A percentile compares a stretch with the other conserved stretches of the same genome.
Evolutionary conservation across 2,113 vertebrate genomes (phyloP).

Genomic region (Cyprinodon variegatus): DNA sequence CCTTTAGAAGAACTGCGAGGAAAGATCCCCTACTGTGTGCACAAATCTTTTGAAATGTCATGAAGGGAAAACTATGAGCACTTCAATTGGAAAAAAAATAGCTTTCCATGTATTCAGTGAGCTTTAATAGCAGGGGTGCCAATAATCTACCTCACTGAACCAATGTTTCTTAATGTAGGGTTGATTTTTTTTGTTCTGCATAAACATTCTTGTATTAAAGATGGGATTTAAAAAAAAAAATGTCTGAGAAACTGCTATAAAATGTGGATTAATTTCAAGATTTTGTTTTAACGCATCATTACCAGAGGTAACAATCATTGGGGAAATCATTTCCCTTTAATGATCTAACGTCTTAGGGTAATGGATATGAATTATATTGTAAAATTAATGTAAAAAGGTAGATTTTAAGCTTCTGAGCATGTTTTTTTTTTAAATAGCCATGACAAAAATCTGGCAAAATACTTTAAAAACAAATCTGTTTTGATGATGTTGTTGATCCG

Average conservation of each 20-base stretch:
- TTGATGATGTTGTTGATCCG: slow-evolving; percentile 55
- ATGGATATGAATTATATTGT: neutral
- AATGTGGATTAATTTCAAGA: neutral
- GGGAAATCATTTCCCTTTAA: too few species aligned
- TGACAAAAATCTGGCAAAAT: slow-evolving; percentile 23
- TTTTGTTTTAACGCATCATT: neutral
- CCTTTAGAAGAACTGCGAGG: neutral
- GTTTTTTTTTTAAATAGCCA: neutral
- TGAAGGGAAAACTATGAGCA: too few species aligned
- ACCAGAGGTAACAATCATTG: neutral
- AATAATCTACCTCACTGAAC: neutral
- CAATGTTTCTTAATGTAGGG: too few species aligned
- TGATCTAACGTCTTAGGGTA: neutral
- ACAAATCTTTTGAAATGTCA: neutral
- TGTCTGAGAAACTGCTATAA: neutral
- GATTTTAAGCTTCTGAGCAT: neutral
- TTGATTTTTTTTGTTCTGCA: too few species aligned
- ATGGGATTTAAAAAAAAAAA: too few species aligned
- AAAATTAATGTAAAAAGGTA: neutral
- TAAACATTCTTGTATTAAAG: too few species aligned
- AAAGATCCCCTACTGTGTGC: neutral
- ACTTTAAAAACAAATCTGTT: slow-evolving; percentile 23
- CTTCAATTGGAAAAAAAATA: too few species aligned
- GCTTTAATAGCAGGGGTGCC: neutral
- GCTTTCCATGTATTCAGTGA: neutral